These are phyloP conservation scores for Troides aeacus DNA, from an alignment of 2,888 invertebrate species.

Conservation along the genomic window DNA sequence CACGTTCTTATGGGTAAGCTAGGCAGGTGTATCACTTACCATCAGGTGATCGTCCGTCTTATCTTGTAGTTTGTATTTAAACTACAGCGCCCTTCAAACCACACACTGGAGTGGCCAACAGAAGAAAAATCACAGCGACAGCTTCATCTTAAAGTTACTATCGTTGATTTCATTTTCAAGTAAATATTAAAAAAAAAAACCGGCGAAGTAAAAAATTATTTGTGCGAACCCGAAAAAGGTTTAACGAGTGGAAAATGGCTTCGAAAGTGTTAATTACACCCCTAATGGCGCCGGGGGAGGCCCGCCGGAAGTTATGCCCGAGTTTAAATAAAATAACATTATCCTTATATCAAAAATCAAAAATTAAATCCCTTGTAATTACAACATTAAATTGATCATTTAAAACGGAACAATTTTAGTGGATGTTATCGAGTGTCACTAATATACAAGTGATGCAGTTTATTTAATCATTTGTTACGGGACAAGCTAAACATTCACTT, in stretches of 20 bases:
- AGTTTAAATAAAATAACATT: constrained; percentile 12
- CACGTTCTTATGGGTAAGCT: no score
- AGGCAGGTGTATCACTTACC: no score
- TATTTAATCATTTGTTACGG: no score
- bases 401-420: background rate
- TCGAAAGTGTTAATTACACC: constrained; percentile 21
- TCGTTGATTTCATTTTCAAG: background rate
- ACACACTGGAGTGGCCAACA: no score
- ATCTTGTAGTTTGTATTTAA: no score
- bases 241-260: constrained; percentile 21
- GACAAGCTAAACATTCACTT: no score
- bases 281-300: constrained; percentile 7
- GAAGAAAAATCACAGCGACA: no score
- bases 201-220: constrained; percentile 10
- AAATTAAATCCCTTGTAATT: background rate
- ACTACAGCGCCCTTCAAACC: no score
- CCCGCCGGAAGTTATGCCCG: constrained; percentile 5
- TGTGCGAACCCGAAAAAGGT: constrained; percentile 12
- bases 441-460: background rate
- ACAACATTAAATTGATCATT: background rate
- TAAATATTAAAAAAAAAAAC: constrained; percentile 2
- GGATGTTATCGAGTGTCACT: background rate
- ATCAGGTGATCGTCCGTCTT: no score
- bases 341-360: background rate
- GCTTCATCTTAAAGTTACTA: no score